Evolutionary conservation across 1,140 invertebrate species (phyloP), one percentile per base, ranked within the genome.

Genomic region (Conopomorpha cramerella): DNA sequence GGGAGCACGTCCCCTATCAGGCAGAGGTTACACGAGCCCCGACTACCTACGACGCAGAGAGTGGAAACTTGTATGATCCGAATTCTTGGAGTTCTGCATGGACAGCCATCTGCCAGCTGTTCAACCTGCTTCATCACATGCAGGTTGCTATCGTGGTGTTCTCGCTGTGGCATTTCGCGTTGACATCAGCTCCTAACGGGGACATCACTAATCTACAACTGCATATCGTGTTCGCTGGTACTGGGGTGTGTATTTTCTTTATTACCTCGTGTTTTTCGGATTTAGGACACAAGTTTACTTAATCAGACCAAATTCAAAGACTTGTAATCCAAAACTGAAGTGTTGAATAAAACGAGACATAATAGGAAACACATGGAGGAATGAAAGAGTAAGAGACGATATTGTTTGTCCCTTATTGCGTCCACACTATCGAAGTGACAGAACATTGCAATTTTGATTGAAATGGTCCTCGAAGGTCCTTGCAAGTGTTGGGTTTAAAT

Each of bases 191-290:
- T 12, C 43, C 71, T 0, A 58, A 65, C 34, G 71, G 71, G 30
- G 16, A 49, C 1, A 64, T 77, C 36, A 67, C 52, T 18, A 77
- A 72, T 39, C 43, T 77, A 23, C 56, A 73, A 34, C 38, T 76
- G 17, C 71, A 76, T 34, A 73, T 76, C 10, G 57, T 76, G 27
- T 73, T 73, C 43, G 65, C 68, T n/a, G 71, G 68, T 28, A 73
- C 71, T 23, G 71, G 71, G 13, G 71, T 76, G 70, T 15, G 62
- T 67, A 58, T 33, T 19, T 26, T 12, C 37, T 35, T 33, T 39
- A 27, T 27, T 34, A 16, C 3, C 28, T n/a, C 17, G n/a, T n/a
- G n/a, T n/a, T n/a, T n/a, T n/a, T n/a, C n/a, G n/a, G n/a, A n/a
- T n/a, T n/a, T n/a, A n/a, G n/a, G n/a, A n/a, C n/a, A n/a, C n/a